phyloP scores from a whole-genome alignment of 2,113 vertebrate genomes.

The Motacilla tschutschensis region DNA sequence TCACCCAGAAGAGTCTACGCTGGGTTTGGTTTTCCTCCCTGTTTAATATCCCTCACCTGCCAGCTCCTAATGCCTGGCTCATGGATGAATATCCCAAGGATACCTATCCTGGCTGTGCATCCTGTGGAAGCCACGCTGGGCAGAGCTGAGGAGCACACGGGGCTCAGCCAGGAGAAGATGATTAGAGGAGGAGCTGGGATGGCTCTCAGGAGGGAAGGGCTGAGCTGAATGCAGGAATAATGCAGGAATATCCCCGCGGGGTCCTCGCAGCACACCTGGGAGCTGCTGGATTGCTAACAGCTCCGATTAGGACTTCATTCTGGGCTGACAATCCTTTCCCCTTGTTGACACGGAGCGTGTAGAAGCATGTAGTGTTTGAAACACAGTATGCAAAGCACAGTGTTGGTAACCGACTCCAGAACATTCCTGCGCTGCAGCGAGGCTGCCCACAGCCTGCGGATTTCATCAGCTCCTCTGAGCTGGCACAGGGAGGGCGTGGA shows the following conservation, averaged over 20 bases:
- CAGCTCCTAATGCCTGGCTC: not conserved
- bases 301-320: not conserved
- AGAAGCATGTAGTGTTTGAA: slow-evolving; percentile 9
- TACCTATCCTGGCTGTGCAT: not conserved
- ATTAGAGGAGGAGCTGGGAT: not conserved
- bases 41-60: not conserved
- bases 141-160: not conserved
- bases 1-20: not conserved
- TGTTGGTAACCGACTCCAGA: not conserved
- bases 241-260: not conserved
- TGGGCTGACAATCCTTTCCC: not conserved
- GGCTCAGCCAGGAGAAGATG: not conserved
- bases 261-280: not conserved
- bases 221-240: not conserved
- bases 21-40: not conserved
- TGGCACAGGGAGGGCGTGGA: not conserved
- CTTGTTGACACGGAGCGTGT: not conserved
- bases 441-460: not conserved
- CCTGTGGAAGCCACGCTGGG: not conserved
- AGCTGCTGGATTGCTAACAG: not conserved
- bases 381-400: not conserved
- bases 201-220: not conserved
- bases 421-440: not conserved
- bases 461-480: slow-evolving; percentile 18
- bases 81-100: accelerated